Evolutionary conservation across 2,888 invertebrate genomes (phyloP).

Genomic region (Busseola fusca): DNA sequence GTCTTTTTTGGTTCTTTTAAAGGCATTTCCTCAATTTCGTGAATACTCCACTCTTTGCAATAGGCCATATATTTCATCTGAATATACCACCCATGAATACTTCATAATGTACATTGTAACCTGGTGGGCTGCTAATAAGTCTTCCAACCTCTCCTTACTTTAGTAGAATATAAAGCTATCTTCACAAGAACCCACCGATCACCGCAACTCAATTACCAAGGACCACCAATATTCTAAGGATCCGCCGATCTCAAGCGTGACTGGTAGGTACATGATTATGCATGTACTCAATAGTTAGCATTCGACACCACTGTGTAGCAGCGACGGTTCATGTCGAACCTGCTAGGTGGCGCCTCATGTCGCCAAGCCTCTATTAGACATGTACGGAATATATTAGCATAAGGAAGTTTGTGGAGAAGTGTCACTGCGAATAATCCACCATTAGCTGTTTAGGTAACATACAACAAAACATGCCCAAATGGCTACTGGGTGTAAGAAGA

Average conservation of each 20-base stretch:
- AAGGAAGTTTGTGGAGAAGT: constrained; percentile 29
- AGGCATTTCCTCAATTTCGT: neutral
- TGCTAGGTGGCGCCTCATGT: constrained; percentile 58
- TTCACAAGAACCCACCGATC: constrained; percentile 16
- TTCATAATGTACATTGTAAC: neutral
- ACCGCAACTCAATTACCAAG: constrained; percentile 8
- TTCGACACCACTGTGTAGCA: constrained; percentile 37
- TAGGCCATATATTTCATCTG: neutral
- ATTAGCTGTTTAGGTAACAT: neutral
- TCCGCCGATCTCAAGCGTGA: constrained; percentile 18
- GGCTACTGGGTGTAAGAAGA: neutral
- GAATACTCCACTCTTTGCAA: neutral
- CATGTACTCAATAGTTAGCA: constrained; percentile 39
- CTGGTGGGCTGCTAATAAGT: neutral
- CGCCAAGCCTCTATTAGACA: constrained; percentile 49
- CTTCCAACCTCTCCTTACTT: neutral
- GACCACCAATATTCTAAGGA: constrained; percentile 49
- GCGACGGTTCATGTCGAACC: constrained; percentile 31
- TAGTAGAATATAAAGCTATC: neutral
- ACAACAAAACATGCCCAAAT: neutral
- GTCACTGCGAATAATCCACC: constrained; percentile 7
- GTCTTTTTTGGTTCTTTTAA: neutral
- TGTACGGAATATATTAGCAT: constrained; percentile 48
- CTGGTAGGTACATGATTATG: constrained; percentile 20
- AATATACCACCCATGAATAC: neutral